A percentile compares a stretch with the other conserved stretches of the same genome.
Conservation (phyloP, 2,797 vertebrate species). For the Lagorchestes hirsutus region DNA sequence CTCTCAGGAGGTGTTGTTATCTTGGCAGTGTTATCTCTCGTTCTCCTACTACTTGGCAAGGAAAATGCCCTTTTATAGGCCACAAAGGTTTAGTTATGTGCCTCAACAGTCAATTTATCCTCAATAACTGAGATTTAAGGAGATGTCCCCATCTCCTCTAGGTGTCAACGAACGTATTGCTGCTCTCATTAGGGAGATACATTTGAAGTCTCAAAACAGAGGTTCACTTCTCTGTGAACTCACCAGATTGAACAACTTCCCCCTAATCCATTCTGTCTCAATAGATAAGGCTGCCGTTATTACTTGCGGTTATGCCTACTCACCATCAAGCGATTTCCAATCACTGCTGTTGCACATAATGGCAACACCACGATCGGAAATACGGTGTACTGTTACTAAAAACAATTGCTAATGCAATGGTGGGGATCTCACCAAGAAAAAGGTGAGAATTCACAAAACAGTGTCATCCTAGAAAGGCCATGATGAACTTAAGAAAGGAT, state of each 20-base stretch:
- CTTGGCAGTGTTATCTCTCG: conserved; percentile 11
- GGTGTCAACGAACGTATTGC: background rate
- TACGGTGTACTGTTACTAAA: background rate
- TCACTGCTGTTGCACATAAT: conserved; percentile 57
- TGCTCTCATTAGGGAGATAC: background rate
- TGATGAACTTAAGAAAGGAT: background rate
- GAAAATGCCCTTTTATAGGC: background rate
- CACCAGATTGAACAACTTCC: background rate
- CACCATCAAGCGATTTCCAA: conserved; percentile 59
- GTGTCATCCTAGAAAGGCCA: background rate
- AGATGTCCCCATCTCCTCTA: background rate
- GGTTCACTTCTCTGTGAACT: background rate
- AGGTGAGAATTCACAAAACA: conserved; percentile 22
- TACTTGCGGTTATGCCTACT: conserved; percentile 51
- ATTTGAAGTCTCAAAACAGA: background rate
- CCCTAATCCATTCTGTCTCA: background rate
- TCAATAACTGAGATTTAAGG: background rate
- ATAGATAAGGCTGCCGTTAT: background rate
- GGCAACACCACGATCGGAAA: conserved; percentile 41
- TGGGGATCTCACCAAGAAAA: background rate
- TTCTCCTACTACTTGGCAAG: background rate
- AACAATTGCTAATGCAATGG: conserved; percentile 21
- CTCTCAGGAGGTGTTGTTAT: conserved; percentile 13
- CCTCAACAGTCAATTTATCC: background rate
- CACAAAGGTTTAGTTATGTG: background rate